These are phyloP conservation scores for Pelecanoides urinatrix DNA, from an alignment of 2,113 vertebrate species.

Conservation along the genomic window DNA sequence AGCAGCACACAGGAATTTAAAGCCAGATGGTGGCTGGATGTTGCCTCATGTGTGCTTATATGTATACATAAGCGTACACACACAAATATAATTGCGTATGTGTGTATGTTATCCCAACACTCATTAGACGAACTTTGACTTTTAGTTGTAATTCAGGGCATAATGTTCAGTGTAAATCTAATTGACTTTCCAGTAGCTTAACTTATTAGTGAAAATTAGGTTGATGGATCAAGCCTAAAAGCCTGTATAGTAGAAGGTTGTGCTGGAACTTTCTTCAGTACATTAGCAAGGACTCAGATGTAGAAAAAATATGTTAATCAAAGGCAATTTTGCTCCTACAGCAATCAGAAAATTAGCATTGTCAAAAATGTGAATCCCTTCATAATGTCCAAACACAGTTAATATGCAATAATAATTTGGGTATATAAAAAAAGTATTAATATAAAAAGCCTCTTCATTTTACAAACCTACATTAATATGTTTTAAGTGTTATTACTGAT, in stretches of 20 bases:
- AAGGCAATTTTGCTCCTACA: not conserved
- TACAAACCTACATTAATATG: not conserved
- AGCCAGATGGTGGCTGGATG: not conserved
- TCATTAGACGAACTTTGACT: not conserved
- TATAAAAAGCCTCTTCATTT: not conserved
- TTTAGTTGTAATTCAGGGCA: not conserved
- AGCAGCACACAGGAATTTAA: not conserved
- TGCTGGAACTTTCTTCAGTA: not conserved
- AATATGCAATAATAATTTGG: not conserved
- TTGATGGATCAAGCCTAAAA: constrained; percentile 25
- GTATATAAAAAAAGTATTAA: not conserved
- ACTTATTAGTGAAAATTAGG: constrained; percentile 10
- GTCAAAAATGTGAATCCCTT: not conserved
- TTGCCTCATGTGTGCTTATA: not conserved
- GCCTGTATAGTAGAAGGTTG: not conserved
- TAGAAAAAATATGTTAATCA: not conserved
- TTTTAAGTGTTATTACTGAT: not conserved
- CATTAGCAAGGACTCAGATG: not conserved
- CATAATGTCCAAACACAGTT: not conserved
- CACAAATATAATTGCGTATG: not conserved
- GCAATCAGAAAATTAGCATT: not conserved
- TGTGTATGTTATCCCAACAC: not conserved
- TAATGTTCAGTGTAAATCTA: not conserved
- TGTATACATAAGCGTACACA: too few relatives aligned
- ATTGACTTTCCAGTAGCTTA: not conserved